Percentiles rank a stretch among this genome's conserved stretches.
phyloP scores from a whole-genome alignment of 2,888 invertebrate genomes.

The Glyphotaelius pellucidus region DNA sequence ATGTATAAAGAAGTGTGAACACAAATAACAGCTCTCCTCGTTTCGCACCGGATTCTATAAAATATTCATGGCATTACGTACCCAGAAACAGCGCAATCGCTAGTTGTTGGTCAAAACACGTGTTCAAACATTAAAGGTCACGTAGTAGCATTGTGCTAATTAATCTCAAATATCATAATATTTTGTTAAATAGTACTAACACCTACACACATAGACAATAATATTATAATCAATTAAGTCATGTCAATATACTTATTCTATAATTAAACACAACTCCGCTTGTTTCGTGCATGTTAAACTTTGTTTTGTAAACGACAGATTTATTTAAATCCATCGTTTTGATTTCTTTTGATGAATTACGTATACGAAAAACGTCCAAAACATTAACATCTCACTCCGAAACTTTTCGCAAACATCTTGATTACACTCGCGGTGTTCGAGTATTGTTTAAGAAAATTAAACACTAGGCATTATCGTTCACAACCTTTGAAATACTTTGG shows the following conservation, averaged over 20 bases:
- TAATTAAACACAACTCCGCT: too few relatives aligned
- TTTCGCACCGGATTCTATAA: not conserved
- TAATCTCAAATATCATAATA: not conserved
- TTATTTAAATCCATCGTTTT: not conserved
- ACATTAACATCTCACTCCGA: not conserved
- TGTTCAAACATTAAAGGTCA: not conserved
- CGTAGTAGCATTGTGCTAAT: not conserved
- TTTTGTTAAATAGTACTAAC: not conserved
- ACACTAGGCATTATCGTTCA: too few relatives aligned
- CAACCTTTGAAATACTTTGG: not conserved
- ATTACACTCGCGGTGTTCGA: constrained; percentile 7
- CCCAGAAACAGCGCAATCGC: not conserved
- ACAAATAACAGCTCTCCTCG: not conserved
- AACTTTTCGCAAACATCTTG: not conserved
- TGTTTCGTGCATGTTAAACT: not conserved
- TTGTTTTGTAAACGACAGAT: not conserved
- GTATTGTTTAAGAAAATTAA: constrained; percentile 20
- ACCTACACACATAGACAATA: not conserved
- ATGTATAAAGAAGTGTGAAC: not conserved
- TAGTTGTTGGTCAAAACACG: not conserved
- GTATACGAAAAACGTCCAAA: not conserved
- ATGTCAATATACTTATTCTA: not conserved
- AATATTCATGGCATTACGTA: not conserved
- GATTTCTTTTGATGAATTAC: not conserved
- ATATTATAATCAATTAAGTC: not conserved